A percentile compares a stretch with the other conserved stretches of the same genome.
These are phyloP conservation scores for Mesitornis unicolor DNA, from an alignment of 2,113 vertebrate species.

Conservation along the genomic window DNA sequence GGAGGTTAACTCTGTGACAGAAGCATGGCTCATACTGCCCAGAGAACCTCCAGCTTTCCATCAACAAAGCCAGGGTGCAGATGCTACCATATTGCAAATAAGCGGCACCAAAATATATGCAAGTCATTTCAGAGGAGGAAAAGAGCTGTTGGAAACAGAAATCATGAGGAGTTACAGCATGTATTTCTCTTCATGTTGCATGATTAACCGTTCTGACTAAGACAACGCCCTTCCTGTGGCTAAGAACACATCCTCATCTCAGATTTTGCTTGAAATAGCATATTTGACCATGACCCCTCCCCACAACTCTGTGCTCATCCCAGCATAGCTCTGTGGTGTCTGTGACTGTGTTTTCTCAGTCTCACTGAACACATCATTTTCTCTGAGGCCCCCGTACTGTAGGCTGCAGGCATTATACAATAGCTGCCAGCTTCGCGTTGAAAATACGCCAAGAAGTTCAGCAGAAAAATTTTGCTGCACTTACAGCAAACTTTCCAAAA, in stretches of 20 bases:
- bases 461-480: not conserved
- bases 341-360: not conserved
- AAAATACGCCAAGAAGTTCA: not conserved
- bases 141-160: slow-evolving; percentile 46
- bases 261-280: slow-evolving; percentile 51
- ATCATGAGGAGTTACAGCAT: not conserved
- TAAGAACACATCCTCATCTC: slow-evolving; percentile 55
- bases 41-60: slow-evolving; percentile 35
- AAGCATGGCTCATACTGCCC: not conserved
- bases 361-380: not conserved
- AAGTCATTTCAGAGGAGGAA: slow-evolving; percentile 43
- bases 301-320: not conserved
- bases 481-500: not conserved
- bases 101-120: slow-evolving; percentile 29
- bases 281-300: not conserved
- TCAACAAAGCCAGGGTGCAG: not conserved
- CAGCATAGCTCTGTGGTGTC: not conserved
- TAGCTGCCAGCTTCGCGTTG: not conserved
- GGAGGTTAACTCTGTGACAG: slow-evolving; percentile 28
- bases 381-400: not conserved
- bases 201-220: slow-evolving; percentile 61
- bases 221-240: slow-evolving; percentile 63
- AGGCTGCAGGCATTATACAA: not conserved
- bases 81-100: not conserved
- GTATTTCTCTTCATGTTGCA: slow-evolving; percentile 10